Conservation (phyloP, 2,888 invertebrate genomes). For the Drosophila eohydei region DNA sequence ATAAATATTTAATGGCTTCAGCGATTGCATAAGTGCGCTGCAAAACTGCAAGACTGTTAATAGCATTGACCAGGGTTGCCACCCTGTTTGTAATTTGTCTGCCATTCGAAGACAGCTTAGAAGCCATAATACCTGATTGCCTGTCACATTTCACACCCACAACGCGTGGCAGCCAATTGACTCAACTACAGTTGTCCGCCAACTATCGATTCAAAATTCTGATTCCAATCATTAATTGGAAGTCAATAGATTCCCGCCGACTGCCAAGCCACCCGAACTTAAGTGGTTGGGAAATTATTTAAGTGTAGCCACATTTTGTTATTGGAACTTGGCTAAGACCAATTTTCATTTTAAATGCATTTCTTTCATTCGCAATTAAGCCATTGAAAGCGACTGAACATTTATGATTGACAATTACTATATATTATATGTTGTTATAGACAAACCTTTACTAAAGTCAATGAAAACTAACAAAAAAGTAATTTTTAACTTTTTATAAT, state of each 20-base stretch:
- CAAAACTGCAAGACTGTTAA: constrained; percentile 40
- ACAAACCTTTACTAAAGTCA: too few species aligned
- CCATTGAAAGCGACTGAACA: constrained; percentile 14
- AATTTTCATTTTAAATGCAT: constrained; percentile 55
- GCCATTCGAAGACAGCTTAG: neutral
- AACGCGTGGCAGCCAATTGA: constrained; percentile 6
- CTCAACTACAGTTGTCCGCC: neutral
- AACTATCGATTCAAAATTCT: constrained; percentile 17
- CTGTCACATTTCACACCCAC: neutral
- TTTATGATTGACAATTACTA: neutral
- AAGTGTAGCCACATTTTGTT: constrained; percentile 26
- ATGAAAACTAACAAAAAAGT: too few species aligned
- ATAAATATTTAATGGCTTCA: constrained; percentile 71
- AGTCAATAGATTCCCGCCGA: neutral
- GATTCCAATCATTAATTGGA: constrained; percentile 4
- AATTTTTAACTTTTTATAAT: too few species aligned
- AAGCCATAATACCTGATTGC: neutral
- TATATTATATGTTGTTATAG: too few species aligned
- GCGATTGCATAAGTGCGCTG: constrained; percentile 52
- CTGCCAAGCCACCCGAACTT: neutral
- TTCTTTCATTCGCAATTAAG: constrained; percentile 21
- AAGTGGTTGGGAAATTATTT: constrained; percentile 53
- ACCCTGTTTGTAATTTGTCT: neutral
- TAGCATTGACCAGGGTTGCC: constrained; percentile 30
- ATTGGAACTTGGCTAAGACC: constrained; percentile 7